These are phyloP conservation scores for Smutsia gigantea DNA, from an alignment of 2,797 vertebrate species.

Conservation along the genomic window DNA sequence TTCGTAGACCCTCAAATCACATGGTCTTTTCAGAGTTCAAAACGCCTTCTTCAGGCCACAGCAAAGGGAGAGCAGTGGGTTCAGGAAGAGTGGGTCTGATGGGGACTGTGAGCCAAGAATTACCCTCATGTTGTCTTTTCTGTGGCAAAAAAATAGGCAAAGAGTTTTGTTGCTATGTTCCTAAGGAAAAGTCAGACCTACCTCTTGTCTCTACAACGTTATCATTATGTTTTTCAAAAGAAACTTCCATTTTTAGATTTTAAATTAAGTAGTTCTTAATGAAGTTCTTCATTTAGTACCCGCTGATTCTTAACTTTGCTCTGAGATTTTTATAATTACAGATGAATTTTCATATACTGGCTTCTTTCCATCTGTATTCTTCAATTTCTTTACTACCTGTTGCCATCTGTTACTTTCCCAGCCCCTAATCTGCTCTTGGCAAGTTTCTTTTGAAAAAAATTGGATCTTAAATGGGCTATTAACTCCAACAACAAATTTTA, in stretches of 20 bases:
- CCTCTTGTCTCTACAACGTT: not conserved
- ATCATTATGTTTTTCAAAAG: not conserved
- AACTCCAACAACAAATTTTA: slow-evolving; percentile 22
- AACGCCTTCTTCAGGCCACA: not conserved
- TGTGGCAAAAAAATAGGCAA: not conserved
- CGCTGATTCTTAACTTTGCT: not conserved
- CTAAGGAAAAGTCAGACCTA: not conserved
- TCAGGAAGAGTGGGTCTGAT: not conserved
- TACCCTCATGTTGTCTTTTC: not conserved
- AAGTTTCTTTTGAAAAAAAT: not conserved
- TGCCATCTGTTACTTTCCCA: not conserved
- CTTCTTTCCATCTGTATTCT: not conserved
- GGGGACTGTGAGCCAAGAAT: not conserved
- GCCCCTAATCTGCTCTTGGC: not conserved
- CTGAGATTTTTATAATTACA: not conserved
- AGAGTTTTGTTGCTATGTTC: not conserved
- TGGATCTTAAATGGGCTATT: slow-evolving; percentile 8
- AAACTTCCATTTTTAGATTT: not conserved
- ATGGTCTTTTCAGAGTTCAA: not conserved
- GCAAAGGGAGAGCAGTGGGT: not conserved
- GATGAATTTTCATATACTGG: not conserved
- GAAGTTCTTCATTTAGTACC: not conserved
- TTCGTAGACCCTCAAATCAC: not conserved
- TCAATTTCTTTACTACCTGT: not conserved
- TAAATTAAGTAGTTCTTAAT: not conserved